Conservation (phyloP, 2,113 vertebrate genomes). For the Microcebus lehilahytsara region DNA sequence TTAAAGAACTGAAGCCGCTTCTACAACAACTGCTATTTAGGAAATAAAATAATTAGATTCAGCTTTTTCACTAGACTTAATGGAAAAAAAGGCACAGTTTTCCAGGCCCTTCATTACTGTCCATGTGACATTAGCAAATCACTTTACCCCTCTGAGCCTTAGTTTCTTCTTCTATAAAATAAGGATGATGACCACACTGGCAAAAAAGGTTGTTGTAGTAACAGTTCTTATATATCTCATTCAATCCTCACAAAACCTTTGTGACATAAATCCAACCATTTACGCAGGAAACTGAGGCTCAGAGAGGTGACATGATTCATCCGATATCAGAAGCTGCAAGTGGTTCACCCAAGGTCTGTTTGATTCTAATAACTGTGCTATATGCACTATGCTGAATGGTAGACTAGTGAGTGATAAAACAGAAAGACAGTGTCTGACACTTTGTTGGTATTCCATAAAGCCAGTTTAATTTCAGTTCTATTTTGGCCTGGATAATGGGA, state of each 20-base stretch:
- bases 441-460: background rate
- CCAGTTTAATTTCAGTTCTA: background rate
- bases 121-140: conserved; percentile 4
- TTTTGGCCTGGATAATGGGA: background rate
- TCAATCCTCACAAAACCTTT: background rate
- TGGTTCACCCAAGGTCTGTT: background rate
- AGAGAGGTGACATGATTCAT: background rate
- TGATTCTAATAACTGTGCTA: background rate
- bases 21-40: background rate
- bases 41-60: conserved; percentile 26
- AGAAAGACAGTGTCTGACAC: background rate
- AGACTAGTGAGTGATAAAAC: background rate
- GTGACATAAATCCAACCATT: background rate
- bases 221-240: background rate
- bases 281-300: background rate
- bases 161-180: conserved; percentile 30
- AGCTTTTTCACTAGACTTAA: background rate
- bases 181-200: background rate
- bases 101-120: background rate
- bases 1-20: background rate
- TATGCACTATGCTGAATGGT: background rate
- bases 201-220: background rate
- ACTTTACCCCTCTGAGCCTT: background rate
- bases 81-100: conserved; percentile 7
- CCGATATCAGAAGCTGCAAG: background rate